phyloP scores from a whole-genome alignment of 2,797 vertebrate species.

The Pterois miles region DNA sequence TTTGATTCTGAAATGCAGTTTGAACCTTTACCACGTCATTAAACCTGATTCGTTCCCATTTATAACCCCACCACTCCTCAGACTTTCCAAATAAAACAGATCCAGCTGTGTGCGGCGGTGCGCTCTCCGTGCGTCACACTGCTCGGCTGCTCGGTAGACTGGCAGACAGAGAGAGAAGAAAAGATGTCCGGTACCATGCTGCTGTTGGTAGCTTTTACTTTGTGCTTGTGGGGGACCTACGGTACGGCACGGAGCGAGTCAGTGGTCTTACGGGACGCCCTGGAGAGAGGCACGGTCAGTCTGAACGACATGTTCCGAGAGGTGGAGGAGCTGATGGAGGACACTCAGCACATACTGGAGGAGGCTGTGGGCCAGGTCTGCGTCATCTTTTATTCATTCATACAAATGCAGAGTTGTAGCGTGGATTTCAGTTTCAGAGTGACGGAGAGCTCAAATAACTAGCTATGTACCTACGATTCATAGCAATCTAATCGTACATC shows the following conservation, averaged over 20 bases:
- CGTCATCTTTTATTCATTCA: slow-evolving; percentile 36
- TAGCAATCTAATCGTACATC: no score
- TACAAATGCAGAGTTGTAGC: neutral
- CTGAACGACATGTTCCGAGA: slow-evolving; percentile 94
- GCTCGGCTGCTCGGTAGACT: slow-evolving; percentile 3
- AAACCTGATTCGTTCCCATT: slow-evolving; percentile 21
- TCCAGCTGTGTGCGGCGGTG: slow-evolving; percentile 63
- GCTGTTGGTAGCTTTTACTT: slow-evolving; percentile 49
- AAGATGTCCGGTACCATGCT: slow-evolving; percentile 59
- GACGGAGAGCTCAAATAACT: neutral
- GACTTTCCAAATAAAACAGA: slow-evolving; percentile 80
- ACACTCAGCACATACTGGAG: slow-evolving; percentile 91
- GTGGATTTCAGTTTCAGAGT: neutral
- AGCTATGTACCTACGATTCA: neutral
- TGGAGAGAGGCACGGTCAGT: slow-evolving; percentile 79
- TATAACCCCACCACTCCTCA: slow-evolving; percentile 29
- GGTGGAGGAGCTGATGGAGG: slow-evolving; percentile 93
- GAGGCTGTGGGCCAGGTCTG: slow-evolving; percentile 93
- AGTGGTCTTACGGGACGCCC: slow-evolving; percentile 26
- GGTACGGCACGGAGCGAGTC: slow-evolving; percentile 15
- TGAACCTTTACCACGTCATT: slow-evolving; percentile 34
- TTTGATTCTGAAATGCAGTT: neutral
- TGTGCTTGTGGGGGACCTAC: slow-evolving; percentile 57
- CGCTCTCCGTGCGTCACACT: slow-evolving; percentile 58
- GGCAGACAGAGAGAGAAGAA: neutral